Evolutionary conservation across 2,888 invertebrate genomes (phyloP), one percentile per base, ranked within the genome.

Genomic region (Thumatha senex): DNA sequence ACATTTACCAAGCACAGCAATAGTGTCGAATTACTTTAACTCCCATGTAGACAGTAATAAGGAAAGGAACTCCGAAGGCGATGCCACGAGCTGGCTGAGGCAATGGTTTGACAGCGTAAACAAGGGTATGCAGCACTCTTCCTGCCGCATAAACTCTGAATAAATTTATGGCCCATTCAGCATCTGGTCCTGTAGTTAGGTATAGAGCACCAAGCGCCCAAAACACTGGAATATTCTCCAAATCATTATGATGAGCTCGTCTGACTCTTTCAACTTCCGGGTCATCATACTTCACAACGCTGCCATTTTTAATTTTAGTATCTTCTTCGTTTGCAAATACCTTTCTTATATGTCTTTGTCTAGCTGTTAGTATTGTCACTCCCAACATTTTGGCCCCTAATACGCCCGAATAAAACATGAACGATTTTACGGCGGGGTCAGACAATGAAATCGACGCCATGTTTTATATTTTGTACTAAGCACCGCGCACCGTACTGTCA

Each of bases 211-310:
- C 93, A 34, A 93, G 78, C 8, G 94, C 64, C 73, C 94, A 89
- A 74, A 95, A 95, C 0, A 93, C 87, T 0, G 93, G 89, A 48
- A 95, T 95, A 76, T 95, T 95, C 80, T 95, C 95, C 76, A 95
- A 72, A 73, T 95, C 95, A 70, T 95, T 95, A 61, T 92, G 84
- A 73, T 95, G 95, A 9, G 94, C 95, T 74, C 93, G 80, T 0
- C 87, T 76, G 0, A 81, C 51, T 1, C 87, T 71, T 60, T 88
- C 87, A 30, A 88, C 78, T 0, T 53, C 62, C 0, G 73, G 76
- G 47, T 86, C 82, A 42, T 84, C 85, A 31, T 64, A 73, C 59
- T 80, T 84, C 51, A 49, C 44, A 9, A 24, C 45, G 9, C 36
- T 24, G 11, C 24, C 13, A 29, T 2, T 10, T 3, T 3, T 1